phyloP scores from a whole-genome alignment of 2,888 invertebrate species.

The Coleophora deauratella region DNA sequence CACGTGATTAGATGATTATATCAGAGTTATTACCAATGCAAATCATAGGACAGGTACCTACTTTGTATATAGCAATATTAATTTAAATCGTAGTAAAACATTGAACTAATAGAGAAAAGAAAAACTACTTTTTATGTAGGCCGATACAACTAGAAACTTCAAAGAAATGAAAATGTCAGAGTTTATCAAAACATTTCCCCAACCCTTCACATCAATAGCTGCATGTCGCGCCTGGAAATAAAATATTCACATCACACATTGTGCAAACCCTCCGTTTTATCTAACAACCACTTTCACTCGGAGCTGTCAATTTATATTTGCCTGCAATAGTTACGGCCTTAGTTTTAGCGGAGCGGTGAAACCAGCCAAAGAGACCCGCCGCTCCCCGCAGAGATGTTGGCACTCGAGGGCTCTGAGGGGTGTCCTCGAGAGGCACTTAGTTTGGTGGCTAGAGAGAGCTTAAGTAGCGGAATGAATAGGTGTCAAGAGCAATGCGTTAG shows the following conservation, averaged over 20 bases:
- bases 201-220: constrained; percentile 29
- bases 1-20: no score
- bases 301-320: constrained; percentile 68
- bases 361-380: constrained; percentile 12
- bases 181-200: constrained; percentile 17
- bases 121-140: no score
- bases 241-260: constrained; percentile 63
- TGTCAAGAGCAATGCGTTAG: constrained; percentile 57
- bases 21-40: no score
- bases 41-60: no score
- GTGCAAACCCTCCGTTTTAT: constrained; percentile 42
- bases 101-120: no score
- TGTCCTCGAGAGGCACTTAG: background rate
- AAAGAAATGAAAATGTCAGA: background rate
- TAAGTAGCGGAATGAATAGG: constrained; percentile 61
- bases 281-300: constrained; percentile 62
- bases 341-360: constrained; percentile 29
- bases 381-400: constrained; percentile 18
- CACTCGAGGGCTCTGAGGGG: constrained; percentile 23
- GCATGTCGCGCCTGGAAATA: constrained; percentile 32
- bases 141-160: background rate
- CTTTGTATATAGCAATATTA: no score
- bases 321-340: constrained; percentile 52
- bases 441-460: constrained; percentile 21
- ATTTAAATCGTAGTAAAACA: no score